Evolutionary conservation across 2,888 invertebrate species (phyloP).

Genomic region (Stictocephala bisonia): DNA sequence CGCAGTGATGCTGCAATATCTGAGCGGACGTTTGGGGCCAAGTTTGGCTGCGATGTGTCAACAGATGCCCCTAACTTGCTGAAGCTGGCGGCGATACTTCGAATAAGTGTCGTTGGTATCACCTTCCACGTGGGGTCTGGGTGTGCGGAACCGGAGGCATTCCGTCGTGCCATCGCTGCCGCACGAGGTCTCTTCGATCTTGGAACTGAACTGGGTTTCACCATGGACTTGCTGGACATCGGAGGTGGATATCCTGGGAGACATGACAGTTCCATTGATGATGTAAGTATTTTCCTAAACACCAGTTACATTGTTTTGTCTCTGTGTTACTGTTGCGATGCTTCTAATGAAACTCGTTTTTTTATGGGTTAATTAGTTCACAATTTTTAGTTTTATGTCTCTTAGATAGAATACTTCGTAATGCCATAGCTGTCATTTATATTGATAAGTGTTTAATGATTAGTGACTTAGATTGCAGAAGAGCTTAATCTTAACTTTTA

Average conservation of each 20-base stretch:
- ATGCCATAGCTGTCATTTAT: no score
- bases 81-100: constrained; percentile 70
- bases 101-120: constrained; percentile 72
- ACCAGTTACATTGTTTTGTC: no score
- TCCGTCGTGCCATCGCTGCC: constrained; percentile 79
- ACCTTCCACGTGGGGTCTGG: constrained; percentile 98
- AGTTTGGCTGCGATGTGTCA: constrained; percentile 90
- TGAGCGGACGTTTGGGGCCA: constrained; percentile 91
- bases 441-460: no score
- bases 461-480: no score
- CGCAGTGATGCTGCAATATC: constrained; percentile 87
- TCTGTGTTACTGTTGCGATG: no score
- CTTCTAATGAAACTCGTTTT: no score
- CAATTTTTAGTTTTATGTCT: no score
- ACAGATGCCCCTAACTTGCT: constrained; percentile 80
- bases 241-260: constrained; percentile 93
- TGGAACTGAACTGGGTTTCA: constrained; percentile 78
- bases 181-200: constrained; percentile 80
- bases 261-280: constrained; percentile 74
- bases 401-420: no score
- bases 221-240: constrained; percentile 85
- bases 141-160: constrained; percentile 85
- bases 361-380: no score
- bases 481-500: no score
- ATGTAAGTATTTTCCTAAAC: constrained; percentile 71